These are phyloP conservation scores for Dorcus parallelipipedus DNA, from an alignment of 2,888 invertebrate genomes.

Conservation along the genomic window DNA sequence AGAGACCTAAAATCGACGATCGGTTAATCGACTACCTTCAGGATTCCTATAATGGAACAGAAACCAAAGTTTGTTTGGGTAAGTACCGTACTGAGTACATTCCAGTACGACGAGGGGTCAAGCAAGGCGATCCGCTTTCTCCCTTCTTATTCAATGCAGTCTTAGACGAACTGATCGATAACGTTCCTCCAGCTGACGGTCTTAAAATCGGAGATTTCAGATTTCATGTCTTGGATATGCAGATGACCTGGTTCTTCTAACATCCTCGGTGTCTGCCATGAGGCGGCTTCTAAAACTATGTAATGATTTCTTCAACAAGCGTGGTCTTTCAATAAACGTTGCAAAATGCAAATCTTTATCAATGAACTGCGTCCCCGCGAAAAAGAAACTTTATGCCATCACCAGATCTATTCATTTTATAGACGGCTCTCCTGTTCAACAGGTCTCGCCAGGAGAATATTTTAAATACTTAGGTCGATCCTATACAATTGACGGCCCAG, in stretches of 20 bases:
- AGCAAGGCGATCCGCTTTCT: slow-evolving; percentile 44
- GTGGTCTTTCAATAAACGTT: no score
- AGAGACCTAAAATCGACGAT: not conserved
- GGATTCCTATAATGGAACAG: not conserved
- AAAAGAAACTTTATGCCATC: no score
- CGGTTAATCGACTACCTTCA: not conserved
- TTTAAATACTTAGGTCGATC: no score
- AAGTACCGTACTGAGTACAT: slow-evolving; percentile 1
- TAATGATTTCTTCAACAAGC: no score
- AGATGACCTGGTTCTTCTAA: slow-evolving; percentile 39
- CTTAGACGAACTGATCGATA: slow-evolving; percentile 29
- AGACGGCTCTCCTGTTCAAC: no score
- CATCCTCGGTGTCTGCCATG: slow-evolving; percentile 36
- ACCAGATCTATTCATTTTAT: no score
- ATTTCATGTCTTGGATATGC: slow-evolving; percentile 39
- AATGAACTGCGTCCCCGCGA: no score
- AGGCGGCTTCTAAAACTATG: slow-evolving; percentile 25
- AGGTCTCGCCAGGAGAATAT: no score
- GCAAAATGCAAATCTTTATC: no score
- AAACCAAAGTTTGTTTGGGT: not conserved
- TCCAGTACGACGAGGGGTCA: slow-evolving; percentile 39
- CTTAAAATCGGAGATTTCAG: slow-evolving; percentile 8
- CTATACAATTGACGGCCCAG: no score
- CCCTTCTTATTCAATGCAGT: slow-evolving; percentile 42
- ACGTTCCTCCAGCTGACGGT: slow-evolving; percentile 26